Conservation (phyloP, 2,113 vertebrate genomes). For the Fregetta grallaria region DNA sequence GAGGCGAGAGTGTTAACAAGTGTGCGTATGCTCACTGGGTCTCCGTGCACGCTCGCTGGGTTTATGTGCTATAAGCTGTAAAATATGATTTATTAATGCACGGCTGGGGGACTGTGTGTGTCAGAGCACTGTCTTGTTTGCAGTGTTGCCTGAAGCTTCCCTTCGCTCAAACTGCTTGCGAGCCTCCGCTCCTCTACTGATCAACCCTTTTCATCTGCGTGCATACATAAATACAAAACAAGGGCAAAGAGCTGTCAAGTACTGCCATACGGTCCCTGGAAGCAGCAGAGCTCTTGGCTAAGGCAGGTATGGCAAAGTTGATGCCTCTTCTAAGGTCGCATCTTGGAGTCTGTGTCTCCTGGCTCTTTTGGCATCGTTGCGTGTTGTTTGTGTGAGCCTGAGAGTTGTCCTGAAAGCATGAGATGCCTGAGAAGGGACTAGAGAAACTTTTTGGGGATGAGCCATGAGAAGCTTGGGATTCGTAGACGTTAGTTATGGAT, state of each 20-base stretch:
- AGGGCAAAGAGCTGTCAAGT: neutral
- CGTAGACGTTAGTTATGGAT: neutral
- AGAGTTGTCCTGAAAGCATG: neutral
- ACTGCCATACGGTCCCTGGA: neutral
- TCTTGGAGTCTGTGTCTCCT: neutral
- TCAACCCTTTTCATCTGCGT: neutral
- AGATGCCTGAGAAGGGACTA: neutral
- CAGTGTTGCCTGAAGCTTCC: constrained; percentile 18
- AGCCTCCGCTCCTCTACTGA: neutral
- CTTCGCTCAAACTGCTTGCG: neutral
- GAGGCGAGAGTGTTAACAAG: neutral
- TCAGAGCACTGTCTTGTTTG: neutral
- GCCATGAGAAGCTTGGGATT: neutral
- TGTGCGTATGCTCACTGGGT: neutral
- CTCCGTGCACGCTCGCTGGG: neutral
- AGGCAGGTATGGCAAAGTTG: neutral
- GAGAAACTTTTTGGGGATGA: neutral
- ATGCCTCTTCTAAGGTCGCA: neutral
- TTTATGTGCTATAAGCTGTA: constrained; percentile 30
- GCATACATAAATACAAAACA: neutral
- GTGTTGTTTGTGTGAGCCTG: neutral
- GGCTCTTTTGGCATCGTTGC: accelerated
- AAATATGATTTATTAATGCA: constrained; percentile 33
- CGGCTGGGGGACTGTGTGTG: neutral
- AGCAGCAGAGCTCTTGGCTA: neutral